These are phyloP conservation scores for Clarias gariepinus DNA, from an alignment of 2,113 vertebrate species.

Conservation along the genomic window DNA sequence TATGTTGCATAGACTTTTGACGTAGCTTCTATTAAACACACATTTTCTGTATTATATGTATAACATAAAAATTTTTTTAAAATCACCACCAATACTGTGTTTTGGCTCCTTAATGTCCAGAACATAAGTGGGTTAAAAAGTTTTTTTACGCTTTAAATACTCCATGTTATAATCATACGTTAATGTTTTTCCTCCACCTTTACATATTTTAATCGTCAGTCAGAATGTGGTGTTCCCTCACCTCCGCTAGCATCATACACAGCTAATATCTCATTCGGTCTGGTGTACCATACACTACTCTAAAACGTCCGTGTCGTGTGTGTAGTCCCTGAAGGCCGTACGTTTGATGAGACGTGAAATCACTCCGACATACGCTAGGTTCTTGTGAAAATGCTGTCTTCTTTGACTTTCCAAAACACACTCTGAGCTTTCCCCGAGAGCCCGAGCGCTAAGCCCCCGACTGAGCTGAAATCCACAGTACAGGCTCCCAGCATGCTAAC, in stretches of 20 bases:
- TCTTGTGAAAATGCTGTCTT: not conserved
- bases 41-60: no score
- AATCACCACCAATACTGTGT: no score
- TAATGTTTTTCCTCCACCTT: not conserved
- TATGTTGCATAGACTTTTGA: no score
- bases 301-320: not conserved
- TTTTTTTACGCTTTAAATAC: not conserved
- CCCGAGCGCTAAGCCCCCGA: not conserved
- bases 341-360: not conserved
- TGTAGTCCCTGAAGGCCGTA: not conserved
- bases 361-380: not conserved
- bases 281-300: no score
- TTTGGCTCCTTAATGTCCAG: no score
- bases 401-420: slow-evolving; percentile 17
- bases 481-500: slow-evolving; percentile 21
- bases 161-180: no score
- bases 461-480: slow-evolving; percentile 29
- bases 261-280: not conserved
- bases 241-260: not conserved
- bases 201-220: not conserved
- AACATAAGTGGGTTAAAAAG: no score
- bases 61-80: no score
- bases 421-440: slow-evolving; percentile 5
- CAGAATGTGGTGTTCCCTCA: not conserved
- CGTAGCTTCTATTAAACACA: no score